phyloP scores from a whole-genome alignment of 2,888 invertebrate species.

The Nebria salina region DNA sequence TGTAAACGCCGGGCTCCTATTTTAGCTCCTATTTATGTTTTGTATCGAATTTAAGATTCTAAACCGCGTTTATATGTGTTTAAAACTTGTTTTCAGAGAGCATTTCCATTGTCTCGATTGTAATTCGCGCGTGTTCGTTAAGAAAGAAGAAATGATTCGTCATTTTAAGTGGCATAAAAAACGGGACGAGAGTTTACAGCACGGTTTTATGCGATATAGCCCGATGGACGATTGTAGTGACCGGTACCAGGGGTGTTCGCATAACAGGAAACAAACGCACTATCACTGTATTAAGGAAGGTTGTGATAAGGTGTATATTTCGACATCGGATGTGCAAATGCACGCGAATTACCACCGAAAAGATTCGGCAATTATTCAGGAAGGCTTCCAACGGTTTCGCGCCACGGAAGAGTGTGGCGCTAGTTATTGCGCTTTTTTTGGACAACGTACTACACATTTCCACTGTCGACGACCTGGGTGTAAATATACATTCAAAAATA shows the following conservation, averaged over 20 bases:
- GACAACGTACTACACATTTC: constrained; percentile 96
- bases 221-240: constrained; percentile 95
- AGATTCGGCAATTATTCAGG: constrained; percentile 96
- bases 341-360: constrained; percentile 99
- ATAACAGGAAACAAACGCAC: constrained; percentile 94
- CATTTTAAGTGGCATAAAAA: constrained; percentile 99
- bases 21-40: no score
- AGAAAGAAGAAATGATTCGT: constrained; percentile 98
- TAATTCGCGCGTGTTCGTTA: constrained; percentile 85
- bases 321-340: constrained; percentile 99
- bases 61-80: no score
- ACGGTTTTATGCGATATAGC: constrained; percentile 92
- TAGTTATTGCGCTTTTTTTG: constrained; percentile 89
- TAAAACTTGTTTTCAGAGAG: constrained; percentile 68
- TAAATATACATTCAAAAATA: constrained; percentile 97
- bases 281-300: constrained; percentile 97
- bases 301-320: constrained; percentile 96
- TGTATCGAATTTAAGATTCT: no score
- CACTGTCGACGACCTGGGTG: constrained; percentile 93
- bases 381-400: constrained; percentile 95
- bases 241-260: constrained; percentile 85
- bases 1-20: no score
- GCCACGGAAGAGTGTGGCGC: constrained; percentile 96
- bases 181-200: constrained; percentile 93
- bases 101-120: constrained; percentile 94